Evolutionary conservation across 2,888 invertebrate species (phyloP), one percentile per base, ranked within the genome.

Genomic region (Acanthosepion pharaonis): DNA sequence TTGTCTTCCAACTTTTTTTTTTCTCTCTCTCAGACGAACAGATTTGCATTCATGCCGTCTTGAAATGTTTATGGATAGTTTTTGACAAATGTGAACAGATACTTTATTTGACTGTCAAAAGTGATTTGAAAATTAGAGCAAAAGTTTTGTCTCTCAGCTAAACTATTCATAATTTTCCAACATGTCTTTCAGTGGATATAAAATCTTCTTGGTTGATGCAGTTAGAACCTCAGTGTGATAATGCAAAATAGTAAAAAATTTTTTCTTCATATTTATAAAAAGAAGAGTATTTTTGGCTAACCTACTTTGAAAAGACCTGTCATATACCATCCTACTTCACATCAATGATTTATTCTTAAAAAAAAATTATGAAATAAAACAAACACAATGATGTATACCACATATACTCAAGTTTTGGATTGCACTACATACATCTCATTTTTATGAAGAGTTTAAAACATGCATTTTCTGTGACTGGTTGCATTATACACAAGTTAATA

Each of bases 21-120:
- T 78, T 33, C 33, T 78, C 78, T 42, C 3, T 42, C 42, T 42
- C 78, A 78, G 78, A n/a, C 33, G n/a, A 78, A 78, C 78, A 78
- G 15, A 78, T 78, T 78, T 33, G 78, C 33, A 9, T 78, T 33
- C 78, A 78, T 78, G 33, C 78, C 15, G 33, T 59, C 59, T 59
- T 78, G 78, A n/a, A n/a, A 78, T 78, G 78, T n/a, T 78, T 78
- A n/a, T n/a, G n/a, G n/a, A 78, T 78, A 9, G 28, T 78, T n/a
- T 78, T 78, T 78, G n/a, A 78, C 78, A 78, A 78, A n/a, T 78
- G 28, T n/a, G 78, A 78, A 78, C n/a, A n/a, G 78, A 78, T 78
- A n/a, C 78, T 28, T 28, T 78, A 33, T 78, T 78, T 15, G 78
- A n/a, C 78, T 78, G 78, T 78, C 78, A 78, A 78, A n/a, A 78